Percentiles rank a stretch among this genome's conserved stretches.
Evolutionary conservation across 2,113 vertebrate genomes (phyloP).

Genomic region (Corythaeola cristata): DNA sequence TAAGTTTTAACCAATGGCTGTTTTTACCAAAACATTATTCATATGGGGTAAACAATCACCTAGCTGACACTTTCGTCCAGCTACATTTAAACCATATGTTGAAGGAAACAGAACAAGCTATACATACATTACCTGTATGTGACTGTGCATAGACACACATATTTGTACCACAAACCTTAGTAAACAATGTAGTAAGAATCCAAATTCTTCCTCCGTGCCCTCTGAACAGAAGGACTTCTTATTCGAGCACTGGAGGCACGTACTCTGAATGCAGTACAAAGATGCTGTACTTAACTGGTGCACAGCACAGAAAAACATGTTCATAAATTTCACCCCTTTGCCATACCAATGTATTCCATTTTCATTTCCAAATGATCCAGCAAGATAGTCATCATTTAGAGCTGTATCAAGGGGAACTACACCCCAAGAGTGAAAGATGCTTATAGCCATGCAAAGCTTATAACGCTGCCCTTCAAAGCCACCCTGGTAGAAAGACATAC

Average conservation of each 20-base stretch:
- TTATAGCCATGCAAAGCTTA: neutral
- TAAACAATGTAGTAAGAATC: neutral
- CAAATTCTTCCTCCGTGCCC: neutral
- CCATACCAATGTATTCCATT: neutral
- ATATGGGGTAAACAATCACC: neutral
- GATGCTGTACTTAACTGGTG: neutral
- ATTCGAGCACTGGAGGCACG: accelerated
- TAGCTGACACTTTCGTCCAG: neutral
- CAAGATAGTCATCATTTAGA: neutral
- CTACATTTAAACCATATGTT: neutral
- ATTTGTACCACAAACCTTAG: neutral
- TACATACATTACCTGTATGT: neutral
- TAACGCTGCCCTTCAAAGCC: neutral
- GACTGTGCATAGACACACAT: neutral
- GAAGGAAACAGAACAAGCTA: neutral
- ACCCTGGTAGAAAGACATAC: neutral
- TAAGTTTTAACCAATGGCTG: neutral
- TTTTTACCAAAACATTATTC: neutral
- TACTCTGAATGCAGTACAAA: neutral
- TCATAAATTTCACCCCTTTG: neutral
- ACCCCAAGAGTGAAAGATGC: neutral
- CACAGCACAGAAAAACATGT: neutral
- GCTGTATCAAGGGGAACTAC: neutral
- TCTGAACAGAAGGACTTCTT: neutral
- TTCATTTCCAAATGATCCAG: neutral